Conservation (phyloP, 2,797 vertebrate genomes). For the Gambelia wislizenii region DNA sequence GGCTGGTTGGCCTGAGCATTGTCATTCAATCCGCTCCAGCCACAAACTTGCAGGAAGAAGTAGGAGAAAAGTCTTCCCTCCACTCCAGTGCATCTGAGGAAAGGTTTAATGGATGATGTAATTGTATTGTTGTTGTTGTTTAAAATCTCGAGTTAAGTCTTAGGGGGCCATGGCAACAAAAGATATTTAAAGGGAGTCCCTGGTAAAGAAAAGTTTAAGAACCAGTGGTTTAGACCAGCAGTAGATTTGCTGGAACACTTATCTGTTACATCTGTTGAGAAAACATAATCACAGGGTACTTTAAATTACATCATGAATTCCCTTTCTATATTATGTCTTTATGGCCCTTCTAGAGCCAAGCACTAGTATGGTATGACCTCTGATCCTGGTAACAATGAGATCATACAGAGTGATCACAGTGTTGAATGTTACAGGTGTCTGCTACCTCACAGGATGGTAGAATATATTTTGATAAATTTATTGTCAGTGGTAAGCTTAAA, state of each 20-base stretch:
- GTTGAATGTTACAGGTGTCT: not conserved
- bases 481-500: not conserved
- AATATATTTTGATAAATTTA: constrained; percentile 11
- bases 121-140: too few species aligned
- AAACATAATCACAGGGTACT: not conserved
- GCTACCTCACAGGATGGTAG: not conserved
- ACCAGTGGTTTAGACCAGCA: not conserved
- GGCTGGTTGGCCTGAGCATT: too few species aligned
- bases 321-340: not conserved
- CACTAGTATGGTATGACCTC: constrained; percentile 6
- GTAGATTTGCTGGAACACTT: not conserved
- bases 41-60: too few species aligned
- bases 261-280: not conserved
- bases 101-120: too few species aligned
- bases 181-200: too few species aligned
- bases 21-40: too few species aligned
- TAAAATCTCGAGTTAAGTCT: too few species aligned
- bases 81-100: too few species aligned
- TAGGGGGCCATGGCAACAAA: too few species aligned
- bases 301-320: not conserved
- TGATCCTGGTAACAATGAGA: not conserved
- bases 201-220: too few species aligned
- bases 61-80: too few species aligned
- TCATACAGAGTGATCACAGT: not conserved
- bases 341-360: not conserved